phyloP scores from a whole-genome alignment of 2,797 vertebrate genomes.

The Austrolebias charrua region DNA sequence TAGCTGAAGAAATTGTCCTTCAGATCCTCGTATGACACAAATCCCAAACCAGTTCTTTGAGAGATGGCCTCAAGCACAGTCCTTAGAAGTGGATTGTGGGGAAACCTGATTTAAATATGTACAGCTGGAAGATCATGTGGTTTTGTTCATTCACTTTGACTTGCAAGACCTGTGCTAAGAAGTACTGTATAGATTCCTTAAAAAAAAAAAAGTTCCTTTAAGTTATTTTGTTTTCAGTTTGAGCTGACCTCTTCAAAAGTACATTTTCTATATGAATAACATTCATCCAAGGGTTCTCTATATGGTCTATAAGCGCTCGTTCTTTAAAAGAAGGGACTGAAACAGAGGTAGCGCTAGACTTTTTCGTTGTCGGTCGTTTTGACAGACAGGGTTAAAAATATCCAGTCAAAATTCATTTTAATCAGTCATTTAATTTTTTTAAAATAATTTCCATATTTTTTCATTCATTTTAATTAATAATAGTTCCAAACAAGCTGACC shows the following conservation, averaged over 20 bases:
- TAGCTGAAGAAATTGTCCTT: slow-evolving; percentile 51
- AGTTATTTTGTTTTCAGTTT: slow-evolving; percentile 26
- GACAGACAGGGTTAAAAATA: too few species aligned
- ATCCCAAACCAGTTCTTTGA: slow-evolving; percentile 57
- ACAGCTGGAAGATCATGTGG: slow-evolving; percentile 77
- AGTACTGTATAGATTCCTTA: slow-evolving; percentile 67
- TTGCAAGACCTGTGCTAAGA: slow-evolving; percentile 43
- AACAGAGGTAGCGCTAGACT: too few species aligned
- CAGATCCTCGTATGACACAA: slow-evolving; percentile 47
- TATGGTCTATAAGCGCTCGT: slow-evolving; percentile 36
- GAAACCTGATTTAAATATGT: slow-evolving; percentile 73
- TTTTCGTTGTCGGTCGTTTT: too few species aligned
- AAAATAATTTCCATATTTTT: too few species aligned
- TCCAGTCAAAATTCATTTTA: too few species aligned
- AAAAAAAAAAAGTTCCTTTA: slow-evolving; percentile 59
- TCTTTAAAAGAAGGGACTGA: slow-evolving; percentile 40
- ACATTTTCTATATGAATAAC: slow-evolving; percentile 56
- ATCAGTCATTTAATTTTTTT: too few species aligned
- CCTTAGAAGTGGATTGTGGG: slow-evolving; percentile 70
- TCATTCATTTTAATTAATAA: too few species aligned
- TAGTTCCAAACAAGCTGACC: too few species aligned
- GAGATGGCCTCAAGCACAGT: slow-evolving; percentile 61
- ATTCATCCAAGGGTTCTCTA: slow-evolving; percentile 41
- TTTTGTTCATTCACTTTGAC: slow-evolving; percentile 65
- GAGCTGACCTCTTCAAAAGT: slow-evolving; percentile 58